A percentile compares a stretch with the other conserved stretches of the same genome.
Evolutionary conservation across 64 coral and sea anemone genomes (phyloP).

Genomic region (Dendrophyllia cribrosa): DNA sequence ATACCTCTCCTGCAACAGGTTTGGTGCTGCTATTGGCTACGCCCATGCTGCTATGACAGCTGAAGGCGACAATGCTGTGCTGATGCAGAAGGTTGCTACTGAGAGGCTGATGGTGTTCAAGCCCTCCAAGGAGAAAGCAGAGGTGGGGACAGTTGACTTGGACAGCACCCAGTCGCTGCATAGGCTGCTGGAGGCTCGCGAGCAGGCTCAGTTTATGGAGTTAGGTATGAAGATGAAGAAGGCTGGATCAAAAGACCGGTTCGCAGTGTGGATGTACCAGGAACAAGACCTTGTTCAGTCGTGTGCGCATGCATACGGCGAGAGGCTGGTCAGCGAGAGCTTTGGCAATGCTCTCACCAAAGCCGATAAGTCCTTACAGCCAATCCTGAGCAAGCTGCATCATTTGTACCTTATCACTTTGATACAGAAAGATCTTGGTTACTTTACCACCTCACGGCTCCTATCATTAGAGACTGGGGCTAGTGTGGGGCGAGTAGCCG

Average conservation of each 20-base stretch:
- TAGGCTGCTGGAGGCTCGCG: slow-evolving; percentile 68
- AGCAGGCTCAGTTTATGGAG: slow-evolving; percentile 73
- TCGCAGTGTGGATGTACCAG: slow-evolving; percentile 88
- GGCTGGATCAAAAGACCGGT: slow-evolving; percentile 72
- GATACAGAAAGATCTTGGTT: slow-evolving; percentile 79
- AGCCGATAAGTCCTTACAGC: slow-evolving; percentile 52
- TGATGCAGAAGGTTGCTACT: slow-evolving; percentile 96
- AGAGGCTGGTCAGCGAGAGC: slow-evolving; percentile 78
- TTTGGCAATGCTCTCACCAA: slow-evolving; percentile 56
- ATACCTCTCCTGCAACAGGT: slow-evolving; percentile 89
- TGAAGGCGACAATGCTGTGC: slow-evolving; percentile 89
- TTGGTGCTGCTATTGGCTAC: slow-evolving; percentile 68
- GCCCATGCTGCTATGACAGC: slow-evolving; percentile 93
- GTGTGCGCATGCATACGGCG: slow-evolving; percentile 78
- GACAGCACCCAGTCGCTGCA: slow-evolving; percentile 66
- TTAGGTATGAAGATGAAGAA: slow-evolving; percentile 82
- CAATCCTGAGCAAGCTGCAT: slow-evolving; percentile 76
- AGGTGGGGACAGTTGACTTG: slow-evolving; percentile 53
- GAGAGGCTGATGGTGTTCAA: slow-evolving; percentile 82
- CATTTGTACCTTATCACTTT: slow-evolving; percentile 77
- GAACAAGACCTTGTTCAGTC: slow-evolving; percentile 86
- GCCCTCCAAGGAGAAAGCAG: slow-evolving; percentile 40
- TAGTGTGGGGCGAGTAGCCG: slow-evolving; percentile 71
- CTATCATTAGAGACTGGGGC: slow-evolving; percentile 54
- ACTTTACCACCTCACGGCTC: slow-evolving; percentile 59